Evolutionary conservation across 2,797 vertebrate genomes (phyloP), one percentile per base, ranked within the genome.

Genomic region (Sebastes paucispinis): DNA sequence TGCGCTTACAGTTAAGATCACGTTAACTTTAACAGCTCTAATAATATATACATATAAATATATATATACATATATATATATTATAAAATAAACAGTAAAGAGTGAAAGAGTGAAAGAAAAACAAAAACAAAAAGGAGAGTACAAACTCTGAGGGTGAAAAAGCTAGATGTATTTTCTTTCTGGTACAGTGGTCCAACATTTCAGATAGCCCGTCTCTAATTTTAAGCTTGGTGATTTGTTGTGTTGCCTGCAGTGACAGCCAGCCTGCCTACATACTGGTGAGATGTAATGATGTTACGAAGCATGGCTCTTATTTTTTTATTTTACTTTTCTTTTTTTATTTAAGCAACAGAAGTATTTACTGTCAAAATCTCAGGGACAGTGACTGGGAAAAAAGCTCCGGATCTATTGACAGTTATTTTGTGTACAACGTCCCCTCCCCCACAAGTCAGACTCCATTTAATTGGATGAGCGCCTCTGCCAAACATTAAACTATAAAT

Each of bases 401-500:
- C 29, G 18, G 25, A 60, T 76, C 66, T 73, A 89, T 68, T 52
- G 64, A 85, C 69, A 75, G 58, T 72, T 69, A 69, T 87, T 73
- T 71, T 83, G 58, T 79, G 54, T 18, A 36, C 54, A 36, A 16
- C 16, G 27, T 75, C 10, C 3, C 72, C 64, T 47, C 79, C 50
- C 31, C 68, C 67, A 68, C 43, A 39, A 75, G 57, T 82, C 52
- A 66, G 63, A 59, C 69, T 76, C 63, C 10, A 64, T 76, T 84
- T 47, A 80, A 88, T 25, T 20, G 64, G 25, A 84, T 6, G 47
- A 54, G 9, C 72, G 60, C 60, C 6, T 57, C 47, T 55, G 72
- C 62, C n/a, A 81, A 86, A 82, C 59, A 73, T 75, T 55, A 60
- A 80, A 89, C 69, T 86, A 81, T 81, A 86, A 87, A 81, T 87